Evolutionary conservation across 2,888 invertebrate genomes (phyloP), one percentile per base, ranked within the genome.

Genomic region (Stenotaenia linearis): DNA sequence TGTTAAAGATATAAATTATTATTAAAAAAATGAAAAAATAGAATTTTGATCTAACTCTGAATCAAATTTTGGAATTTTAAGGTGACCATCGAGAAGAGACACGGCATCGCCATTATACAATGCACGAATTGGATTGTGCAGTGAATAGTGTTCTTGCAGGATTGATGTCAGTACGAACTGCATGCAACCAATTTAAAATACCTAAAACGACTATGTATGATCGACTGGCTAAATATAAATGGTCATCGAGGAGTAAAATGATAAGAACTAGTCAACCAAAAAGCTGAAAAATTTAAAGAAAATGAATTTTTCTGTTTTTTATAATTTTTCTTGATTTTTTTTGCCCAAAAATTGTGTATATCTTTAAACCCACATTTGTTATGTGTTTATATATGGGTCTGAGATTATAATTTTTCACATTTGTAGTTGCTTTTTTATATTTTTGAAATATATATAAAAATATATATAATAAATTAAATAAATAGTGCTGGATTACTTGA

Each of bases 181-280:
- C 56, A 23, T 56, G 56, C 56, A 21, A 3, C 23, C 56, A 56
- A n/a, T 56, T 56, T 56, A 56, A 56, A 56, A 56, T 56, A 12
- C 56, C 56, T 56, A 56, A 56, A 56, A 56, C 56, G 21, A 56
- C 56, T 18, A 56, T 56, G 56, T 56, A 56, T 56, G 56, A 56
- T 56, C 56, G 56, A 56, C 56, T 56, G 56, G 56, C 56, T 56
- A 56, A 56, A 56, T 56, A 56, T 56, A 56, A 23, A 56, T 56
- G 56, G 56, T 56, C 56, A 56, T 56, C 56, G 56, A 56, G 56
- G 56, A 56, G 21, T 56, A 56, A 56, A 18, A 18, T 56, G 15
- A 18, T 1, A 10, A 56, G 23, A 56, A 4, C 18, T 18, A 56
- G 18, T 23, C 56, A 56, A 21, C 23, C 18, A 18, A 18, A 23